Evolutionary conservation across 2,797 vertebrate species (phyloP), one percentile per base, ranked within the genome.

Genomic region (Parauchenoglanis ngamensis): DNA sequence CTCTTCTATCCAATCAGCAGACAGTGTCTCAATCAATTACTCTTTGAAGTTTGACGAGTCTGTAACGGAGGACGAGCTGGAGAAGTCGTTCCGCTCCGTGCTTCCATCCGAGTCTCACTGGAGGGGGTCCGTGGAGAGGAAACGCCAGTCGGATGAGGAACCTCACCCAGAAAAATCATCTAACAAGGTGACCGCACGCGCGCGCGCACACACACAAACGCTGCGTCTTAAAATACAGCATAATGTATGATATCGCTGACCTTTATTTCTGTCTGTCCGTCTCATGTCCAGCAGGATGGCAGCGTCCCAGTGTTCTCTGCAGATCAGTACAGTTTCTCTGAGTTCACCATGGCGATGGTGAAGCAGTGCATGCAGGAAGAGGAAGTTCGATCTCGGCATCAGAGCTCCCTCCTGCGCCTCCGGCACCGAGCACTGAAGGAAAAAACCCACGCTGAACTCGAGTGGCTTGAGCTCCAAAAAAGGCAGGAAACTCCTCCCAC

Each of bases 291-390:
- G 86, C 91, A 97, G 94, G 97, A 98, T 67, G 91, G 95, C 77
- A 97, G 95, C 89, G 96, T 97, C 91, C 95, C 97, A 0, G 84
- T 65, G 0, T 99, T 99, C 92, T 98, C 97, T 49, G 95, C 96
- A 44, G 98, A 96, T 1, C 97, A 99, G 87, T 96, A 98, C 75
- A 98, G 97, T 92, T 99, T 99, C 92, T 98, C 97, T 40, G 97
- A 97, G 89, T 99, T 99, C 92, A 99, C 98, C 3, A 98, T 99
- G 98, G 97, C 98, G 90, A 98, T 99, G 98, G 98, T 99, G 44
- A 96, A 97, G 6, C 98, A 99, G 89, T 98, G 99, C 91, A 99
- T 99, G 98, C 98, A 97, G 86, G 98, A 99, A 73, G 98, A 99
- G 89, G 98, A 99, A 87, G 96, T 99, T 87, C 93, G 98, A 44